Evolutionary conservation across 2,888 invertebrate genomes (phyloP).

Genomic region (Xylota sylvarum): DNA sequence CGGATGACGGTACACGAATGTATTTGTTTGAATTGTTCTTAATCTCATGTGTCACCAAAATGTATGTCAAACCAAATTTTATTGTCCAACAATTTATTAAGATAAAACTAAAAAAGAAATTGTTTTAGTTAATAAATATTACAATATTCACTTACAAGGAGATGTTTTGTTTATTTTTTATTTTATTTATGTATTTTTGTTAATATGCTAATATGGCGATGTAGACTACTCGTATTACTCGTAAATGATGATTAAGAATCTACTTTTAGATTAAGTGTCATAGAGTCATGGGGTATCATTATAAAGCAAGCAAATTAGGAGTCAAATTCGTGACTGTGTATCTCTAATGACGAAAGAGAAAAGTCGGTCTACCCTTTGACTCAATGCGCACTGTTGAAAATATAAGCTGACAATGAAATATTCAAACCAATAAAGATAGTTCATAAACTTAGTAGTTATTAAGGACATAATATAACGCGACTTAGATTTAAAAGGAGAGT

Average conservation of each 20-base stretch:
- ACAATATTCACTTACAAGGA: constrained; percentile 18
- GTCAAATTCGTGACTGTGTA: background rate
- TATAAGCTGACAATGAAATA: background rate
- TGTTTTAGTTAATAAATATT: constrained; percentile 55
- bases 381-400: background rate
- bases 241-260: constrained; percentile 11
- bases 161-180: constrained; percentile 17
- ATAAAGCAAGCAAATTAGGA: background rate
- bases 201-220: background rate
- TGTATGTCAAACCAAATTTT: constrained; percentile 66
- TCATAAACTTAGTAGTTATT: too few relatives aligned
- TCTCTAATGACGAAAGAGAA: background rate
- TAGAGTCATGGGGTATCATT: background rate
- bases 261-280: background rate
- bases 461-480: too few relatives aligned
- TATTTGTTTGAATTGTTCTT: constrained; percentile 13
- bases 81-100: constrained; percentile 43
- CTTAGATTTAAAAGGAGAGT: too few relatives aligned
- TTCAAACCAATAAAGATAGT: too few relatives aligned
- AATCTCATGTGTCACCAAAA: constrained; percentile 57
- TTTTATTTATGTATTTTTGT: background rate
- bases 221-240: too few relatives aligned
- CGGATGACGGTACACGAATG: background rate
- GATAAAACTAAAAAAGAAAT: constrained; percentile 13
- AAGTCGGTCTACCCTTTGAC: background rate